phyloP scores from a whole-genome alignment of 2,888 invertebrate species.

The Ennomos quercinarius region DNA sequence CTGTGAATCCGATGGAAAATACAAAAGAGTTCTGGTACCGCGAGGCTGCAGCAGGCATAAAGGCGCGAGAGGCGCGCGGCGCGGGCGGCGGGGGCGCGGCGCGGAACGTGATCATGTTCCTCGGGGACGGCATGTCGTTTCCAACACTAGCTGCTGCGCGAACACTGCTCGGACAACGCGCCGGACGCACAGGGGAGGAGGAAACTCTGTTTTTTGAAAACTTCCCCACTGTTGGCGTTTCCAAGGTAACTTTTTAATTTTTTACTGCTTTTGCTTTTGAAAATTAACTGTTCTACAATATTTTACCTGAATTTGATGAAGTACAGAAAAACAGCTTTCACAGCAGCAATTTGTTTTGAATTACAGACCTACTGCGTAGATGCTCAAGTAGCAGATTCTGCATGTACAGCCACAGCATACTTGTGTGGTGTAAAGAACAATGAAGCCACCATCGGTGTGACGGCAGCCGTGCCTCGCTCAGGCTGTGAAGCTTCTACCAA shows the following conservation, averaged over 20 bases:
- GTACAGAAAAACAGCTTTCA: neutral
- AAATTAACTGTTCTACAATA: neutral
- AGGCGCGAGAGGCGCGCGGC: constrained; percentile 37
- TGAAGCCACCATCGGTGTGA: constrained; percentile 87
- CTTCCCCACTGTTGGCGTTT: constrained; percentile 83
- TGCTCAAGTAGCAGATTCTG: constrained; percentile 89
- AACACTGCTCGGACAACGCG: constrained; percentile 85
- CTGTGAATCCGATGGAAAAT: constrained; percentile 17
- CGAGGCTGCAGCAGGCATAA: constrained; percentile 37
- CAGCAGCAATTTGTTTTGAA: neutral
- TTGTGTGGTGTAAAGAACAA: constrained; percentile 88
- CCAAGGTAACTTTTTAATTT: constrained; percentile 42
- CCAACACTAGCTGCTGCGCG: constrained; percentile 87
- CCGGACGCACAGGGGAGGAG: constrained; percentile 82
- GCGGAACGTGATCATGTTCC: constrained; percentile 87
- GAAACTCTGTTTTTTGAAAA: constrained; percentile 84
- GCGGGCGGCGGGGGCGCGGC: constrained; percentile 63
- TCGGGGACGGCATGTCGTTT: constrained; percentile 91
- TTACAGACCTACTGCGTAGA: constrained; percentile 84
- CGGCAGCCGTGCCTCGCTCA: constrained; percentile 84
- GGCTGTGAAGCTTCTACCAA: constrained; percentile 86
- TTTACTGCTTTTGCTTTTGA: neutral
- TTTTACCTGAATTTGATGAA: no score
- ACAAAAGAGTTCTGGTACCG: constrained; percentile 33
- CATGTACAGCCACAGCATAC: constrained; percentile 89